A percentile compares a stretch with the other conserved stretches of the same genome.
These are phyloP conservation scores for Recurvirostra avosetta DNA, from an alignment of 2,113 vertebrate genomes.

Conservation along the genomic window DNA sequence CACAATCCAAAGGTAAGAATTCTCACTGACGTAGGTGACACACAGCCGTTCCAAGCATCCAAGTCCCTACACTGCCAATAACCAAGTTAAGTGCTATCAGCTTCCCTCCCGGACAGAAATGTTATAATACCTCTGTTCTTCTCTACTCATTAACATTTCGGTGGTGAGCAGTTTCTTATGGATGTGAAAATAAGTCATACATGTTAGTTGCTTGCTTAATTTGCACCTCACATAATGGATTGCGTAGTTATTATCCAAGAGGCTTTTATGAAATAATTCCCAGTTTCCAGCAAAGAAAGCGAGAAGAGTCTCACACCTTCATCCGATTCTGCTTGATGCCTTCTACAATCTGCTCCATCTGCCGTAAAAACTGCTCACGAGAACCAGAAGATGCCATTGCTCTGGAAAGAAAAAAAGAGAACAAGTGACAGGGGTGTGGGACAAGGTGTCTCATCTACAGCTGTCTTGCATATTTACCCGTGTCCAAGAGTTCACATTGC, in stretches of 20 bases:
- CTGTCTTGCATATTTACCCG: background rate
- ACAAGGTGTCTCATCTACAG: background rate
- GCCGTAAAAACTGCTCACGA: constrained; percentile 93
- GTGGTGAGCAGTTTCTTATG: background rate
- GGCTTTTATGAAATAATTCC: background rate
- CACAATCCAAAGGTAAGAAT: background rate
- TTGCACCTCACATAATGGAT: background rate
- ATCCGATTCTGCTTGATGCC: constrained; percentile 96
- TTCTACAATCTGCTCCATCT: constrained; percentile 99
- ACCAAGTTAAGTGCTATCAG: background rate
- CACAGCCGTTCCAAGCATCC: background rate
- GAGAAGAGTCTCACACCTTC: constrained; percentile 77
- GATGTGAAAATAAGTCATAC: background rate
- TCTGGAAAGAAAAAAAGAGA: constrained; percentile 68
- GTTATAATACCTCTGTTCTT: background rate
- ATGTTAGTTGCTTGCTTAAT: background rate
- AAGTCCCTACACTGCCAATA: background rate
- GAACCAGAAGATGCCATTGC: constrained; percentile 92
- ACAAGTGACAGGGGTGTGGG: background rate
- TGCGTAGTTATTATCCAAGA: background rate
- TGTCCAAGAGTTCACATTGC: background rate
- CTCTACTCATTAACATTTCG: background rate
- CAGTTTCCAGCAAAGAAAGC: background rate
- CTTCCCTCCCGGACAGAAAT: background rate
- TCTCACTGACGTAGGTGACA: background rate